Base-by-base conservation (phyloP, 2,113 vertebrate species). In the Euleptes europaea region DNA sequence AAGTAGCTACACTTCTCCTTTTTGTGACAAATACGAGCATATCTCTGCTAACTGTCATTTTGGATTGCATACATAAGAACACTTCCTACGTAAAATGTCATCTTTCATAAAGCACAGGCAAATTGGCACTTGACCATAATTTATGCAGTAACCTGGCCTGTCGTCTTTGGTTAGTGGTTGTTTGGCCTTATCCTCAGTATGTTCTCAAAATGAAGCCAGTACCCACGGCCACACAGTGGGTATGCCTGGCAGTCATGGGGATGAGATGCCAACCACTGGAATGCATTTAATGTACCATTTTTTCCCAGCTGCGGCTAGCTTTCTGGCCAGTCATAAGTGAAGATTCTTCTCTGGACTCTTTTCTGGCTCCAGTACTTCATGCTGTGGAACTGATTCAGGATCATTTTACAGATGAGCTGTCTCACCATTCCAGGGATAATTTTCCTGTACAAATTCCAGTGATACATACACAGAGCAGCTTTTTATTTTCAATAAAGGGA, bases 261-360 rank as follows among this genome's bases (percentile, higher is more conserved):
- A 87, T 92, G 94, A 95, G 95, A 96, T 95, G 95, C 94, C 96
- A 96, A 92, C 94, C 94, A 73, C 95, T 95, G 95, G 95, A 96
- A 96, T 96, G 95, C 82, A 91, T 95, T 95, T 95, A 86, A 89
- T 85, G 80, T 93, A 93, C 90, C 90, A 84, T 71, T 82, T 82
- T 91, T 94, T 47, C 92, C 91, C 91, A 90, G 84, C 86, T 94
- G 92, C 92, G 93, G 93, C 91, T 93, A 90, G 82, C 78, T 94
- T 94, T 72, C 84, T 90, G 89, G 88, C 78, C 54, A 85, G 89
- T 91, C 87, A 88, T 66, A 12, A 92, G 92, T 84, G 83, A 92
- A 93, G 60, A 81, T 67, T 88, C 76, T 91, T 87, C 80, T 90
- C 83, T 70, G 84, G 90, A 88, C 89, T 91, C 72, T 70, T 67